These are phyloP conservation scores for Furcula furcula DNA, from an alignment of 2,888 invertebrate species.

Conservation along the genomic window DNA sequence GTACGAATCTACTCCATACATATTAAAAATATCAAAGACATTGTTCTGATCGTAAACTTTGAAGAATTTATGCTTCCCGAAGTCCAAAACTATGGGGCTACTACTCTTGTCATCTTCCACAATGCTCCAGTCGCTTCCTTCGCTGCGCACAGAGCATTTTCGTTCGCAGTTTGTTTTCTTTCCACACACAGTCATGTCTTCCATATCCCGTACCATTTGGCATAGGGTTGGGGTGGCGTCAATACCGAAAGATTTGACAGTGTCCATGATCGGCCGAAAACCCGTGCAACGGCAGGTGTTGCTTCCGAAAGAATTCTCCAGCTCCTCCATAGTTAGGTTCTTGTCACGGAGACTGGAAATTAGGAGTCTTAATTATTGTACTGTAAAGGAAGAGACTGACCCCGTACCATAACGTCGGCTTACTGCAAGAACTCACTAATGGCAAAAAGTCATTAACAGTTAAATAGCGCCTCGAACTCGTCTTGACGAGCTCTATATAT, in stretches of 20 bases:
- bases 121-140: slow-evolving; percentile 53
- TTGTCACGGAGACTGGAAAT: slow-evolving; percentile 70
- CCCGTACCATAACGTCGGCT: too few relatives aligned
- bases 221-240: slow-evolving; percentile 80
- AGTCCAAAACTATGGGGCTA: slow-evolving; percentile 68
- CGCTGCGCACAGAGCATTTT: slow-evolving; percentile 45
- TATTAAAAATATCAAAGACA: slow-evolving; percentile 70
- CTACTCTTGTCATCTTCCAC: slow-evolving; percentile 35
- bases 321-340: slow-evolving; percentile 83
- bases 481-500: too few relatives aligned
- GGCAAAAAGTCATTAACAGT: too few relatives aligned
- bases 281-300: slow-evolving; percentile 92
- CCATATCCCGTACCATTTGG: slow-evolving; percentile 72
- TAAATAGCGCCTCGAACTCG: too few relatives aligned
- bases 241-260: slow-evolving; percentile 86
- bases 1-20: slow-evolving; percentile 68
- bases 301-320: slow-evolving; percentile 88
- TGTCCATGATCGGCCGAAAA: slow-evolving; percentile 88
- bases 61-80: slow-evolving; percentile 65
- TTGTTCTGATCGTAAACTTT: slow-evolving; percentile 69
- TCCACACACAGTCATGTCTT: slow-evolving; percentile 51
- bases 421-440: too few relatives aligned
- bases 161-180: slow-evolving; percentile 43
- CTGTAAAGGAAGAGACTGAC: too few relatives aligned
- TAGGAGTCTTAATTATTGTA: too few relatives aligned